Evolutionary conservation across 2,888 invertebrate species (phyloP).

Genomic region (Morinoia aosen): DNA sequence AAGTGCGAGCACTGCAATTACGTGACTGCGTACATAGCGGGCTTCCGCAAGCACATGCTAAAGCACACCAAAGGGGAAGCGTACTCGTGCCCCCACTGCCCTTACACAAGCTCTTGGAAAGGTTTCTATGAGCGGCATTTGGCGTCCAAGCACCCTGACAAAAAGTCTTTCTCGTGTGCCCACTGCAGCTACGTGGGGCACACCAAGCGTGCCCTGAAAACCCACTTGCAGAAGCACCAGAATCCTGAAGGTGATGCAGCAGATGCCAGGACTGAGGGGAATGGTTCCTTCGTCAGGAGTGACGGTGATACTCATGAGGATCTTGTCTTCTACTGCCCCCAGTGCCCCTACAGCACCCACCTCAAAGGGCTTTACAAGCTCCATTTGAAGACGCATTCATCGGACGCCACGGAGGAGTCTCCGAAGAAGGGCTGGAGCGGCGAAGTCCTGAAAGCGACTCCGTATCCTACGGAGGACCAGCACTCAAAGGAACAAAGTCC

Average conservation of each 20-base stretch:
- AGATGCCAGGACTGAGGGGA: not conserved
- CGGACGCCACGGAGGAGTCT: not conserved
- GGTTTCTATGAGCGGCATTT: conserved; percentile 12
- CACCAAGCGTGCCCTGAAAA: conserved; percentile 1
- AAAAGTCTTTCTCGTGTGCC: conserved; percentile 5
- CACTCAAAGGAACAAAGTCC: not conserved
- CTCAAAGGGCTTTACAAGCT: conserved; percentile 29
- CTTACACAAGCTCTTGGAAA: not conserved
- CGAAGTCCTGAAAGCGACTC: not conserved
- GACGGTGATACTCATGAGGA: not conserved
- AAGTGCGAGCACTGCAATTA: conserved; percentile 55
- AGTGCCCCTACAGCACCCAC: conserved; percentile 24
- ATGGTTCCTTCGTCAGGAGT: not conserved
- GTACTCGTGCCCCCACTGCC: conserved; percentile 7
- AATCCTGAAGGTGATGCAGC: not conserved
- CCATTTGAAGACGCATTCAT: not conserved
- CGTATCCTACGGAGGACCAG: not conserved
- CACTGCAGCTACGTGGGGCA: not conserved
- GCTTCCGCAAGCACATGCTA: conserved; percentile 46
- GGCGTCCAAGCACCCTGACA: conserved; percentile 36
- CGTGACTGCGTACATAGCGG: conserved; percentile 45
- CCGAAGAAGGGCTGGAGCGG: no score
- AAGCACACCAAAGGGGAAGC: conserved; percentile 36
- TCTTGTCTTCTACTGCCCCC: not conserved
- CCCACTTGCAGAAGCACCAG: not conserved